These are phyloP conservation scores for Saguinus midas DNA, from an alignment of 2,113 vertebrate species.

Conservation along the genomic window DNA sequence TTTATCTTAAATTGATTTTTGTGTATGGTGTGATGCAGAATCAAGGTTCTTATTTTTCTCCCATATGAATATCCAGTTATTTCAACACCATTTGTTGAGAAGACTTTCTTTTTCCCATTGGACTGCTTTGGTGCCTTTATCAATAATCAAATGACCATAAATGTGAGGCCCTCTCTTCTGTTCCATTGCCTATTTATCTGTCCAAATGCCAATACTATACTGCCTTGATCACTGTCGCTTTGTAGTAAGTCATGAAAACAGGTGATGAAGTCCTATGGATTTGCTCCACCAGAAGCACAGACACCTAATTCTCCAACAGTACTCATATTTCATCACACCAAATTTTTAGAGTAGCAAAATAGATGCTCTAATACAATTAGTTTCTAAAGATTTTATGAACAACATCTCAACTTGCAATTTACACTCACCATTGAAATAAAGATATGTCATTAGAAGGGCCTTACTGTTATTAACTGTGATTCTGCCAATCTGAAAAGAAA, in stretches of 20 bases:
- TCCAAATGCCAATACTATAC: background rate
- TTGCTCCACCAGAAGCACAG: background rate
- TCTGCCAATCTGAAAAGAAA: background rate
- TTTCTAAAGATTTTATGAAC: background rate
- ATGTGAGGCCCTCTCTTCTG: background rate
- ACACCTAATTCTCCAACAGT: background rate
- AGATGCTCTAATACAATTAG: background rate
- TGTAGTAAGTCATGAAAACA: conserved; percentile 35
- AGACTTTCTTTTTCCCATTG: background rate
- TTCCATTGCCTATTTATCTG: background rate
- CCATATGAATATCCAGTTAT: no score
- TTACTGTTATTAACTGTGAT: background rate
- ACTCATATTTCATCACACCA: background rate
- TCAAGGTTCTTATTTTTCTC: no score
- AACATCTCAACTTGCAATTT: background rate
- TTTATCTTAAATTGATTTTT: no score
- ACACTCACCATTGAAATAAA: background rate
- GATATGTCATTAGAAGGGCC: background rate
- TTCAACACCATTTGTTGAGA: no score
- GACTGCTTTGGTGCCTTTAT: background rate
- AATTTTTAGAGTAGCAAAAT: background rate
- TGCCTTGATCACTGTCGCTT: background rate
- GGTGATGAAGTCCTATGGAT: background rate
- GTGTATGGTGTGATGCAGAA: no score
- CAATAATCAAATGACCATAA: background rate